Evolutionary conservation across 2,113 vertebrate species (phyloP), one percentile per base, ranked within the genome.

Genomic region (Anser cygnoides): DNA sequence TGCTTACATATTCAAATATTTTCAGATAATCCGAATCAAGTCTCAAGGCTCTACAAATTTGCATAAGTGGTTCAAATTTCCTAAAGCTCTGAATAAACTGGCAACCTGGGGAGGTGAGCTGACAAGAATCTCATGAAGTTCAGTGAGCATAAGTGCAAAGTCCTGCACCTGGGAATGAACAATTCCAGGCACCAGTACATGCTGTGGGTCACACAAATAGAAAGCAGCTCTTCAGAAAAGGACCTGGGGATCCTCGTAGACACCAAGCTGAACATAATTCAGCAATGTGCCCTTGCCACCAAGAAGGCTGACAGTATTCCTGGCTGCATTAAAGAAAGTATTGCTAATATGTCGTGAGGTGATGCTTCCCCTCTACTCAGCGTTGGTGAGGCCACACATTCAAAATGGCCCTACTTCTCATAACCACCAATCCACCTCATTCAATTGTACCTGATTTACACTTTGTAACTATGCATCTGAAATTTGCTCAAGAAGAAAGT

Each of bases 51-150:
- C 72, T 90, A 54, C 6, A 87, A 94, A 95, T 97, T 95, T 96
- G 43, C 55, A 39, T 95, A 97, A 96, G 43, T 92, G 67, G 58
- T 93, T 78, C 35, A 81, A 89, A 95, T 96, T 92, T 95, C 62
- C 76, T 70, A 67, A 94, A 94, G 20, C 54, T 91, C 46, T 87
- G 85, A 95, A 84, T 90, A 95, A 96, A 58, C 13, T 33, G 78
- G 12, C 55, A 93, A 84, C 7, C 71, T 94, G 26, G 18, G 26
- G 26, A 41, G 28, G 26, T 65, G 39, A 28, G 62, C 17, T 65
- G 37, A 65, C 28, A 31, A 29, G 54, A 57, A 31, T 17, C 28
- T 57, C 54, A 31, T 57, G 29, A 65, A 39, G 26, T 41, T 26
- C 16, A 65, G 29, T 18, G 37, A 63, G 37, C 16, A 29, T 26